phyloP scores from a whole-genome alignment of 2,888 invertebrate species.

The Zygothrica quintamaculata region DNA sequence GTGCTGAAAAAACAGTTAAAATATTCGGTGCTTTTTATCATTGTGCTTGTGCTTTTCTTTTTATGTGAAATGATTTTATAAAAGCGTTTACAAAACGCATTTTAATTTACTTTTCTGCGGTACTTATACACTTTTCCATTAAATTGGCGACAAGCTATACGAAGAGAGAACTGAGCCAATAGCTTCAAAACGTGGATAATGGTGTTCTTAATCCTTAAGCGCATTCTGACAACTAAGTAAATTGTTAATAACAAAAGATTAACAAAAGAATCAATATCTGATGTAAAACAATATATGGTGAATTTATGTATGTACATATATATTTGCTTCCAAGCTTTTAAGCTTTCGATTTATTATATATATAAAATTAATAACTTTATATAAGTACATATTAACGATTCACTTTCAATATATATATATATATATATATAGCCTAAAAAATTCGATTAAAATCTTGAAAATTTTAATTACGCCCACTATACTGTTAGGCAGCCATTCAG shows the following conservation, averaged over 20 bases:
- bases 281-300: no score
- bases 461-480: constrained; percentile 4
- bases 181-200: constrained; percentile 16
- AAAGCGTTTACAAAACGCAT: constrained; percentile 13
- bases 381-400: no score
- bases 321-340: no score
- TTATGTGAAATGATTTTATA: constrained; percentile 25
- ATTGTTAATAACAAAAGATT: no score
- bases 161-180: constrained; percentile 11
- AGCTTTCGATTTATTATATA: no score
- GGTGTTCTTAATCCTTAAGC: constrained; percentile 10
- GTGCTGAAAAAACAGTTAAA: constrained; percentile 45
- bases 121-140: constrained; percentile 36
- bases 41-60: constrained; percentile 14
- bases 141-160: constrained; percentile 13
- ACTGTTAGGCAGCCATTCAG: neutral
- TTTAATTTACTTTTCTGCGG: constrained; percentile 50
- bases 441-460: neutral
- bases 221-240: constrained; percentile 22
- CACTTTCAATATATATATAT: no score
- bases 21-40: constrained; percentile 36
- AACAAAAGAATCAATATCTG: neutral
- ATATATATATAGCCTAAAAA: no score
- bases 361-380: no score
- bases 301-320: no score